phyloP scores from a whole-genome alignment of 2,797 vertebrate genomes.

The Gymnodraco acuticeps region DNA sequence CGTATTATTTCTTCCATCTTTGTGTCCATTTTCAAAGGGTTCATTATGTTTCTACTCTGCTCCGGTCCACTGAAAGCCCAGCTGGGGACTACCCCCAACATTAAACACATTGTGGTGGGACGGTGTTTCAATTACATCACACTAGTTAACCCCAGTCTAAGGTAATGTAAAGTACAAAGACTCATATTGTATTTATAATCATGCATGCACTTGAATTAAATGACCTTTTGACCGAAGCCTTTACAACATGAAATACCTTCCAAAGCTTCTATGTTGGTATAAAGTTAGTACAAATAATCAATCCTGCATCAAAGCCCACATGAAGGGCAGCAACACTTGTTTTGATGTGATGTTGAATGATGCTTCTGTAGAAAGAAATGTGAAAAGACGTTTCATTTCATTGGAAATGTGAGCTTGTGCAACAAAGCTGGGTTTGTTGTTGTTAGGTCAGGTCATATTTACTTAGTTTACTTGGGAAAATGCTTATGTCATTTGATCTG shows the following conservation, averaged over 20 bases:
- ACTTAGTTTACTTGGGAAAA: not conserved
- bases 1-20: slow-evolving; percentile 23
- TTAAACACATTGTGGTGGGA: slow-evolving; percentile 87
- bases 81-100: slow-evolving; percentile 86
- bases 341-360: slow-evolving; percentile 17
- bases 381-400: not conserved
- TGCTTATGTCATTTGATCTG: not conserved
- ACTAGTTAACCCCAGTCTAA: slow-evolving; percentile 68
- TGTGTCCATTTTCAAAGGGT: slow-evolving; percentile 65
- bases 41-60: slow-evolving; percentile 60
- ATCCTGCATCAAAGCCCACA: not conserved
- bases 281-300: not conserved
- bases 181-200: not conserved
- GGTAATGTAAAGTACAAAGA: slow-evolving; percentile 58
- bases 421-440: accelerated
- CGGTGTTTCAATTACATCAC: slow-evolving; percentile 88
- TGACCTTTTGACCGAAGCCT: not conserved
- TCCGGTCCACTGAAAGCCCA: slow-evolving; percentile 31
- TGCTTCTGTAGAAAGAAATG: not conserved
- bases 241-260: not conserved
- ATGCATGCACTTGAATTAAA: not conserved
- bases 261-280: not conserved
- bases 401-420: not conserved
- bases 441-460: not conserved
- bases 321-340: not conserved